These are phyloP conservation scores for Porites rus DNA, from an alignment of 92 coral and sea anemone genomes.

Conservation along the genomic window DNA sequence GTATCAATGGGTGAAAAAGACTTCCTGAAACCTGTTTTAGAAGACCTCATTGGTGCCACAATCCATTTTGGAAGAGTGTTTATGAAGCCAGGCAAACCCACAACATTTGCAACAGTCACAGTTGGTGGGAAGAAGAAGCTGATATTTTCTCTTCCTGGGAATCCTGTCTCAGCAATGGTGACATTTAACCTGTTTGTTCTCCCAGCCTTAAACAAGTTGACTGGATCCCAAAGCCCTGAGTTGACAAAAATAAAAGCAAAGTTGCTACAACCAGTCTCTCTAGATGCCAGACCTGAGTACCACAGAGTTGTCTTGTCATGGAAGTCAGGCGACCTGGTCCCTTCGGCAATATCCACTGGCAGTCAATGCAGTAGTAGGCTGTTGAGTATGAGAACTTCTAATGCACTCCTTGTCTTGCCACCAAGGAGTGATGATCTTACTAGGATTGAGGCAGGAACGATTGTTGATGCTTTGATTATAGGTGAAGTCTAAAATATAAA, in stretches of 20 bases:
- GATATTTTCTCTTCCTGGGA: constrained; percentile 96
- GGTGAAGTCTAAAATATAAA: constrained; percentile 50
- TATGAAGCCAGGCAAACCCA: constrained; percentile 99
- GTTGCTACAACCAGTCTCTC: constrained; percentile 58
- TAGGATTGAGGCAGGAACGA: constrained; percentile 61
- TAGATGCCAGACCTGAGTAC: constrained; percentile 96
- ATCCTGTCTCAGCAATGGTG: constrained; percentile 98
- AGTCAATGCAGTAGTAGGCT: constrained; percentile 99
- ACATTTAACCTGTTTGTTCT: constrained; percentile 94
- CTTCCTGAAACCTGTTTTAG: constrained; percentile 88
- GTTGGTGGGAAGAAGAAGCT: constrained; percentile 64
- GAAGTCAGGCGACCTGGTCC: constrained; percentile 83
- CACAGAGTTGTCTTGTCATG: constrained; percentile 91
- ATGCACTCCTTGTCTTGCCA: constrained; percentile 91
- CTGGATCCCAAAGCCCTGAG: constrained; percentile 76
- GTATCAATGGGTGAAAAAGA: constrained; percentile 99
- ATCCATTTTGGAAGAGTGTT: constrained; percentile 96
- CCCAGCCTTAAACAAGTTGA: constrained; percentile 91
- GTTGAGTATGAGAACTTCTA: constrained; percentile 97
- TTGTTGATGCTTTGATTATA: constrained; percentile 87
- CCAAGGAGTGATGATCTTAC: constrained; percentile 74
- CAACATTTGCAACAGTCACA: constrained; percentile 89
- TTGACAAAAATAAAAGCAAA: constrained; percentile 81
- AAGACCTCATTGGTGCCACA: constrained; percentile 87
- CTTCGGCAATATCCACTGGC: constrained; percentile 91